phyloP scores from a whole-genome alignment of 2,113 vertebrate species.

The Atherinomorus stipes region DNA sequence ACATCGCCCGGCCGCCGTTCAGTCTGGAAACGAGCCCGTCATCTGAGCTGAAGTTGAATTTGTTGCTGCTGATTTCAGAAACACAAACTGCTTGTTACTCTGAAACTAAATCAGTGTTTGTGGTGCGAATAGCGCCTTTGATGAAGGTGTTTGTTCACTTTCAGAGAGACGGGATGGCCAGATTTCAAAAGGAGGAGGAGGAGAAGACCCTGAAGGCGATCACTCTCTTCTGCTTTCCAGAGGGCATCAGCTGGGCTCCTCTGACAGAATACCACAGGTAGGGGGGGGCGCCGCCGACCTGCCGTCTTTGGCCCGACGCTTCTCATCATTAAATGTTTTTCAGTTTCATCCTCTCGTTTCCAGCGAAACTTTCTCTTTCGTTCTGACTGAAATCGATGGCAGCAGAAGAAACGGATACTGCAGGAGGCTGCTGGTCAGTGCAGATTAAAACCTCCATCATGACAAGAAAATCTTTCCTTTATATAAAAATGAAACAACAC shows the following conservation, averaged over 20 bases:
- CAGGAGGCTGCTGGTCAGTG: slow-evolving; percentile 90
- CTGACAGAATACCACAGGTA: slow-evolving; percentile 91
- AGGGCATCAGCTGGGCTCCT: slow-evolving; percentile 90
- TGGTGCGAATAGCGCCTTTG: too few species aligned
- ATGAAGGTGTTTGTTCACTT: slow-evolving; percentile 15
- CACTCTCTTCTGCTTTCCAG: slow-evolving; percentile 95
- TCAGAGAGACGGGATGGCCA: slow-evolving; percentile 90
- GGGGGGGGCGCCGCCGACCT: neutral
- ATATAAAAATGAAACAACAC: neutral
- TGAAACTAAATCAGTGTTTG: neutral
- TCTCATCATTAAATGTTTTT: neutral
- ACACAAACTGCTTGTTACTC: too few species aligned
- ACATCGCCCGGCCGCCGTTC: too few species aligned
- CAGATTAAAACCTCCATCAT: neutral
- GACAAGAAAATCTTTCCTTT: neutral
- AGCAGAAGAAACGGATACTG: slow-evolving; percentile 97
- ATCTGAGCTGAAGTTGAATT: too few species aligned
- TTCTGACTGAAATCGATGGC: slow-evolving; percentile 94
- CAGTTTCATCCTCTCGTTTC: slow-evolving; percentile 2
- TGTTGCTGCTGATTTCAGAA: too few species aligned
- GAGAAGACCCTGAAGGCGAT: slow-evolving; percentile 91
- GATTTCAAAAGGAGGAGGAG: slow-evolving; percentile 92
- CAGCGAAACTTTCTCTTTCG: slow-evolving; percentile 97
- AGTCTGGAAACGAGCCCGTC: too few species aligned
- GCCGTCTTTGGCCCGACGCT: neutral